Percentiles rank a stretch among this genome's conserved stretches.
These are phyloP conservation scores for Anastrepha obliqua DNA, from an alignment of 1,140 invertebrate genomes.

Conservation along the genomic window DNA sequence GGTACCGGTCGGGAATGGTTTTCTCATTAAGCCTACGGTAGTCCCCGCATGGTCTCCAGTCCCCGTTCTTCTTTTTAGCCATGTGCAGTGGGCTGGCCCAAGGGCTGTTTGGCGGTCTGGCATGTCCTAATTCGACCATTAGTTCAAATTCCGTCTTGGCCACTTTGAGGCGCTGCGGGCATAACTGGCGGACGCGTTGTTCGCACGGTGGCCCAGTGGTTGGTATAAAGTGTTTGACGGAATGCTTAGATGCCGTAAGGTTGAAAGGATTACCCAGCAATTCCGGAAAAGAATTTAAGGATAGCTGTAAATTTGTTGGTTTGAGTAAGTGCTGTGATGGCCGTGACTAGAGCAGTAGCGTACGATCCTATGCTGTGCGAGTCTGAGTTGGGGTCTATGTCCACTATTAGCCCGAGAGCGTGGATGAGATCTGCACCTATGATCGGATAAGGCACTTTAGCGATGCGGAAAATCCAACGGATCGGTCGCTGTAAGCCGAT, in stretches of 20 bases:
- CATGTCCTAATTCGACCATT: slow-evolving; percentile 64
- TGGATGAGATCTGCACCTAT: not conserved
- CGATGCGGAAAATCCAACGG: not conserved
- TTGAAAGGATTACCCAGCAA: not conserved
- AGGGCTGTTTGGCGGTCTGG: slow-evolving; percentile 63
- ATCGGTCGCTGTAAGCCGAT: not conserved
- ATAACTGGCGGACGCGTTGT: not conserved
- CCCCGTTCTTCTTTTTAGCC: slow-evolving; percentile 72
- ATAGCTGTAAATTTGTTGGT: not conserved
- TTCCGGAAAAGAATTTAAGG: not conserved
- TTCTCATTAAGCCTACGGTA: not conserved
- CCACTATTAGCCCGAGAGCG: not conserved
- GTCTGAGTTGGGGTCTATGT: not conserved
- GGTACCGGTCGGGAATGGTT: slow-evolving; percentile 7
- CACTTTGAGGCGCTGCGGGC: not conserved
- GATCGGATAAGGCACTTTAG: not conserved
- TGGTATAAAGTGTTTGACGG: not conserved
- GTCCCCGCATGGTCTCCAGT: slow-evolving; percentile 69
- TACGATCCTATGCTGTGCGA: not conserved
- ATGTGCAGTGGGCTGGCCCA: slow-evolving; percentile 71
- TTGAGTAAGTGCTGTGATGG: not conserved
- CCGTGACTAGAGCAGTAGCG: not conserved
- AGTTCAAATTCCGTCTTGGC: slow-evolving; percentile 61
- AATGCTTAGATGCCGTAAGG: not conserved
- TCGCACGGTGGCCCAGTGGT: not conserved